Evolutionary conservation across 2,113 vertebrate genomes (phyloP).

Genomic region (Pelecanoides urinatrix): DNA sequence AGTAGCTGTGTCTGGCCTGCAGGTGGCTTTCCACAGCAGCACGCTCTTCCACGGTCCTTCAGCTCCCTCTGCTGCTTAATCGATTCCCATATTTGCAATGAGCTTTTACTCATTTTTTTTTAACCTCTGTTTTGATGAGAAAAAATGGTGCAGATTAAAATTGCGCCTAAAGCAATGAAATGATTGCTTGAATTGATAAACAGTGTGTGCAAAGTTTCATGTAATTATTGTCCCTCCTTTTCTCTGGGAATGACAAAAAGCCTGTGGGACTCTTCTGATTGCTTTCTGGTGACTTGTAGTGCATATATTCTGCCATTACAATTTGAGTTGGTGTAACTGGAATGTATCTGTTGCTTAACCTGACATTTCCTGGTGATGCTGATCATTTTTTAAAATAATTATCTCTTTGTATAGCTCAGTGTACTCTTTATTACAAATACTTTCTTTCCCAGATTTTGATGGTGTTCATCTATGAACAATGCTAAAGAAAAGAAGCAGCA

Average conservation of each 20-base stretch:
- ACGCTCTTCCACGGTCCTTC: background rate
- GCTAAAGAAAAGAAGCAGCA: background rate
- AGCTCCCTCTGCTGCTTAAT: conserved; percentile 69
- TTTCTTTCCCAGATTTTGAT: background rate
- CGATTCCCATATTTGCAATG: background rate
- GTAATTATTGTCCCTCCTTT: background rate
- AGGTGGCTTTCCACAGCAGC: background rate
- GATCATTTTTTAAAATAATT: background rate
- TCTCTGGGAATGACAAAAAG: background rate
- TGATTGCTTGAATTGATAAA: background rate
- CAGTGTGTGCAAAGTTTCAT: background rate
- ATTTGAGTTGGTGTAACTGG: background rate
- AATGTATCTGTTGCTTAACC: background rate
- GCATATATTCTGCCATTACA: background rate
- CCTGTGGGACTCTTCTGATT: background rate
- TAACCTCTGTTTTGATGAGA: background rate
- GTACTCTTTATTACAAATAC: background rate
- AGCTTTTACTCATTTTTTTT: background rate
- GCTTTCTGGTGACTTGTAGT: background rate
- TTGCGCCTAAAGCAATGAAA: background rate
- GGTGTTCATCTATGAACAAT: background rate
- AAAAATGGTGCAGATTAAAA: conserved; percentile 18
- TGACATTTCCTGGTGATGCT: background rate
- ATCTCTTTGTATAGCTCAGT: background rate
- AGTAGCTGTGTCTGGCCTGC: background rate